These are phyloP conservation scores for Catamblyrhynchus diadema DNA, from an alignment of 2,797 vertebrate genomes.

Conservation along the genomic window DNA sequence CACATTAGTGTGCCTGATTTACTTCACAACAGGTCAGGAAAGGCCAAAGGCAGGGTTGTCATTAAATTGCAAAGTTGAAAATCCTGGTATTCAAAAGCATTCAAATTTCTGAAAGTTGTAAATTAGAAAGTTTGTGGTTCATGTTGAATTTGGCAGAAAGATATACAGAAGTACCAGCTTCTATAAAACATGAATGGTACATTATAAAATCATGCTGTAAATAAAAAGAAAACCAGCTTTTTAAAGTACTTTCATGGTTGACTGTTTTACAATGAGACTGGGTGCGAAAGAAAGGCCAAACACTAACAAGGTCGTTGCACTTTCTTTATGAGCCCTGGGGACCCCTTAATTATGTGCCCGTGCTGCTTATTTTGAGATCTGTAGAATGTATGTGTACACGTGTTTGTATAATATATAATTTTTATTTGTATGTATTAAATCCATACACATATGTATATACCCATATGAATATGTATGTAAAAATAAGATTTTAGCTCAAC, in stretches of 20 bases:
- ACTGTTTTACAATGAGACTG: slow-evolving; percentile 52
- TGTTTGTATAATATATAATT: not conserved
- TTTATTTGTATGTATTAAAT: not conserved
- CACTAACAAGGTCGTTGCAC: slow-evolving; percentile 43
- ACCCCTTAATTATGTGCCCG: slow-evolving; percentile 51
- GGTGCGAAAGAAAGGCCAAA: slow-evolving; percentile 58
- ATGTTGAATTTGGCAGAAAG: slow-evolving; percentile 42
- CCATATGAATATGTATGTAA: not conserved
- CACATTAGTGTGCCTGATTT: slow-evolving; percentile 79
- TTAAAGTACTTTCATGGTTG: slow-evolving; percentile 59
- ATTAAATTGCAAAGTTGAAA: slow-evolving; percentile 75
- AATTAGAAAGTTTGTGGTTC: slow-evolving; percentile 63
- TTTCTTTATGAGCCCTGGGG: slow-evolving; percentile 59
- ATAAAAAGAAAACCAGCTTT: slow-evolving; percentile 57
- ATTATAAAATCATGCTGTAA: slow-evolving; percentile 63
- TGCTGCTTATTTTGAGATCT: slow-evolving; percentile 50
- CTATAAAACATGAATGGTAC: slow-evolving; percentile 13
- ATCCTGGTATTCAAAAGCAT: slow-evolving; percentile 68
- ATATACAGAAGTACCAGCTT: slow-evolving; percentile 3
- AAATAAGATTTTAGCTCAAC: not conserved
- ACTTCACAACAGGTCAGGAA: slow-evolving; percentile 76
- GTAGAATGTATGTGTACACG: not conserved
- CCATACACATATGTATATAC: too few species aligned
- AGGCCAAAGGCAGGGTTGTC: slow-evolving; percentile 69
- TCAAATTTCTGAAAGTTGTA: slow-evolving; percentile 64